Percentiles rank a stretch among this genome's conserved stretches.
Conservation (phyloP, 2,888 invertebrate genomes). For the Lamellibrachia columna region DNA sequence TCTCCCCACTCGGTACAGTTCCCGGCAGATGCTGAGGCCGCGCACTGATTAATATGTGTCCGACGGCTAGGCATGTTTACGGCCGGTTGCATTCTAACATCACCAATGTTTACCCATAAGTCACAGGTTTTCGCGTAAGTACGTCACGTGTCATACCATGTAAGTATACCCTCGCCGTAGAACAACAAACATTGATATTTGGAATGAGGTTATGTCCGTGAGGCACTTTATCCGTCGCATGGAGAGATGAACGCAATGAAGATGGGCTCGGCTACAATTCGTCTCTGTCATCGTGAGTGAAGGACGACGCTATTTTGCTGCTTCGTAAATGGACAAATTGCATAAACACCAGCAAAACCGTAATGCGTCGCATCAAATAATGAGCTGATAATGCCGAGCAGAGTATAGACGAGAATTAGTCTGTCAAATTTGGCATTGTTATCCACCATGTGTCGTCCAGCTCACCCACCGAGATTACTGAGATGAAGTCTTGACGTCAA, state of each 20-base stretch:
- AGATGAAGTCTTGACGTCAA: not conserved
- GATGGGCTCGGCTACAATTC: not conserved
- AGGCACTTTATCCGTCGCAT: not conserved
- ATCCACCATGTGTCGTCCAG: not conserved
- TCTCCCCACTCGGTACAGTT: not conserved
- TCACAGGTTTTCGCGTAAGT: not conserved
- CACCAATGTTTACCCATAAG: not conserved
- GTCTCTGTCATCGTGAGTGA: not conserved
- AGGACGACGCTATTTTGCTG: not conserved
- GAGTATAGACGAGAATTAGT: not conserved
- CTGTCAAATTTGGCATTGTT: not conserved
- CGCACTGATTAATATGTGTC: not conserved
- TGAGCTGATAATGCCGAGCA: not conserved
- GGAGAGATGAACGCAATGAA: not conserved
- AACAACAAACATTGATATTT: not conserved
- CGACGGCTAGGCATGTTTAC: not conserved
- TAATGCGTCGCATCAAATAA: conserved; percentile 4
- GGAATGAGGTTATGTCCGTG: not conserved
- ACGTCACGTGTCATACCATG: not conserved
- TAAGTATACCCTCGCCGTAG: not conserved
- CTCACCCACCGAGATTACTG: not conserved
- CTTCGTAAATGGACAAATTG: not conserved
- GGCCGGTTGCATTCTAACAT: not conserved
- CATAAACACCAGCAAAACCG: not conserved
- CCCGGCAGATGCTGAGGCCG: not conserved